Percentiles rank a stretch among this genome's conserved stretches.
Conservation (phyloP, 2,888 invertebrate species). For the Torymus auratus region DNA sequence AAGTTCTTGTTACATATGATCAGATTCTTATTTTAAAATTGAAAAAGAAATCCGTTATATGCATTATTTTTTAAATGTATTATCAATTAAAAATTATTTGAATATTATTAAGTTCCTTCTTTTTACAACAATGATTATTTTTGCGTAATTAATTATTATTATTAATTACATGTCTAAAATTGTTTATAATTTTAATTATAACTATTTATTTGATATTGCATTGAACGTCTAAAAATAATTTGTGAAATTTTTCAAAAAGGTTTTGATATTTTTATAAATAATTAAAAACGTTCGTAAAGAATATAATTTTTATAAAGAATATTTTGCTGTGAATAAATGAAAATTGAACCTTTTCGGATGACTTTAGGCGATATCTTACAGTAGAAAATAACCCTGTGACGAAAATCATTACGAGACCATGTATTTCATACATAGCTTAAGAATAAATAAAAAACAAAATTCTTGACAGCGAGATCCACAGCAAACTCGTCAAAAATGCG, state of each 20-base stretch:
- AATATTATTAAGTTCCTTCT: too few species aligned
- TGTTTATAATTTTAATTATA: too few species aligned
- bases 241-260: constrained; percentile 44
- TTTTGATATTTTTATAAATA: constrained; percentile 55
- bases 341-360: constrained; percentile 35
- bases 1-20: constrained; percentile 29
- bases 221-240: constrained; percentile 8
- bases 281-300: constrained; percentile 4
- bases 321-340: constrained; percentile 1
- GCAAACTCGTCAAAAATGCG: background rate
- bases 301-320: constrained; percentile 1
- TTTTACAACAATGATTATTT: too few species aligned
- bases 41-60: background rate
- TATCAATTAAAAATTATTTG: background rate
- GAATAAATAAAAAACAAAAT: constrained; percentile 60
- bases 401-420: constrained; percentile 70
- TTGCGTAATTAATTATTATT: too few species aligned
- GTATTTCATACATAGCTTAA: constrained; percentile 72
- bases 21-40: constrained; percentile 28
- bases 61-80: background rate
- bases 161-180: too few species aligned
- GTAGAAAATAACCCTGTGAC: constrained; percentile 33
- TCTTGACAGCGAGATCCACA: constrained; percentile 41
- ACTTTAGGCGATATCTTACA: constrained; percentile 30
- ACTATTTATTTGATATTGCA: constrained; percentile 10